A percentile compares a stretch with the other conserved stretches of the same genome.
These are phyloP conservation scores for Fukomys damarensis DNA, from an alignment of 2,113 vertebrate species.

Conservation along the genomic window DNA sequence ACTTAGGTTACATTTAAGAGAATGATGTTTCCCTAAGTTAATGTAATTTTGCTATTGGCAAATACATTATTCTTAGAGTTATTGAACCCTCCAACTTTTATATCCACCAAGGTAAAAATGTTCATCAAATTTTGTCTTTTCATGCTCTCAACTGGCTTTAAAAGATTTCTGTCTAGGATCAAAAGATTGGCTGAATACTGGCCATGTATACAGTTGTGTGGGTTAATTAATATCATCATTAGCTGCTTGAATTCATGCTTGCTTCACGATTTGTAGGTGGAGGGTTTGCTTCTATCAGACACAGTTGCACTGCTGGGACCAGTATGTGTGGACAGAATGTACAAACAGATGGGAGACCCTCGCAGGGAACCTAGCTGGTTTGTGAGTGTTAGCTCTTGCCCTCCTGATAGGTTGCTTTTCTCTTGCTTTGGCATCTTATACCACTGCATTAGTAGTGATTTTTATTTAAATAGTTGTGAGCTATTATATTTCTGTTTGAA, in stretches of 20 bases:
- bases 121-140: conserved; percentile 73
- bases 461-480: not conserved
- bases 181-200: conserved; percentile 75
- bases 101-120: conserved; percentile 41
- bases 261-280: conserved; percentile 71
- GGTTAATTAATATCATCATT: conserved; percentile 83
- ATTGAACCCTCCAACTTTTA: conserved; percentile 60
- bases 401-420: not conserved
- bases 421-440: not conserved
- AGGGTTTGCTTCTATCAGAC: conserved; percentile 55
- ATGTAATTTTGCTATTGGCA: conserved; percentile 65
- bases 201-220: conserved; percentile 72
- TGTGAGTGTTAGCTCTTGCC: not conserved
- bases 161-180: conserved; percentile 68
- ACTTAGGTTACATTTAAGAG: conserved; percentile 48
- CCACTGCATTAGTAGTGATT: not conserved
- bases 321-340: not conserved
- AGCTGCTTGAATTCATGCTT: conserved; percentile 62
- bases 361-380: not conserved
- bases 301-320: conserved; percentile 55
- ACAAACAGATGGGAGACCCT: conserved; percentile 12
- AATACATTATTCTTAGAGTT: conserved; percentile 53
- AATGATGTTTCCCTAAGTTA: conserved; percentile 65
- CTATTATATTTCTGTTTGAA: not conserved
- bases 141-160: conserved; percentile 69